Evolutionary conservation across 2,888 invertebrate species (phyloP).

Genomic region (Suillia variegata): DNA sequence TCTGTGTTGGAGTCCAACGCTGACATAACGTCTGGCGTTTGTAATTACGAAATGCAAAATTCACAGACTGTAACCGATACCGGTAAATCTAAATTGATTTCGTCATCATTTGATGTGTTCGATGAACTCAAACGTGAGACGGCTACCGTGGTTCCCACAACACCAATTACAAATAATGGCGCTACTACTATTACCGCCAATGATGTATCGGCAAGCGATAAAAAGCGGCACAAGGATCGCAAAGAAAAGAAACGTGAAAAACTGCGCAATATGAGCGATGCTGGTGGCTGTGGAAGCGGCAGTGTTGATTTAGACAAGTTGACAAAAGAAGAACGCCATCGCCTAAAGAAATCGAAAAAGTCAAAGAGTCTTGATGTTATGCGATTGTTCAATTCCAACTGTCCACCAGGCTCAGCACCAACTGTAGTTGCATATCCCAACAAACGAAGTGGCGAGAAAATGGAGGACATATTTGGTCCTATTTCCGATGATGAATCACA

Average conservation of each 20-base stretch:
- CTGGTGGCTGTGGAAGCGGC: constrained; percentile 32
- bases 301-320: constrained; percentile 47
- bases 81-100: neutral
- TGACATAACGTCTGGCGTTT: neutral
- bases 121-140: constrained; percentile 64
- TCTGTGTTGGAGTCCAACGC: neutral
- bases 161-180: constrained; percentile 15
- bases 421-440: neutral
- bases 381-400: constrained; percentile 34
- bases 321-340: constrained; percentile 61
- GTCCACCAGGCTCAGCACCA: constrained; percentile 12
- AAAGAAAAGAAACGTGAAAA: constrained; percentile 60
- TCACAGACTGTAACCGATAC: neutral
- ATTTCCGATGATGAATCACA: constrained; percentile 73
- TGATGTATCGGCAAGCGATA: constrained; percentile 35
- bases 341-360: constrained; percentile 66
- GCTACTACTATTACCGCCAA: no score
- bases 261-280: constrained; percentile 44
- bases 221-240: constrained; percentile 59
- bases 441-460: constrained; percentile 80
- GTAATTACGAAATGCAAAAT: neutral
- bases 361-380: constrained; percentile 51
- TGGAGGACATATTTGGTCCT: constrained; percentile 88
- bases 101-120: constrained; percentile 58
- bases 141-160: constrained; percentile 7